Evolutionary conservation across 1,140 invertebrate genomes (phyloP).

Genomic region (Drosophila elegans): DNA sequence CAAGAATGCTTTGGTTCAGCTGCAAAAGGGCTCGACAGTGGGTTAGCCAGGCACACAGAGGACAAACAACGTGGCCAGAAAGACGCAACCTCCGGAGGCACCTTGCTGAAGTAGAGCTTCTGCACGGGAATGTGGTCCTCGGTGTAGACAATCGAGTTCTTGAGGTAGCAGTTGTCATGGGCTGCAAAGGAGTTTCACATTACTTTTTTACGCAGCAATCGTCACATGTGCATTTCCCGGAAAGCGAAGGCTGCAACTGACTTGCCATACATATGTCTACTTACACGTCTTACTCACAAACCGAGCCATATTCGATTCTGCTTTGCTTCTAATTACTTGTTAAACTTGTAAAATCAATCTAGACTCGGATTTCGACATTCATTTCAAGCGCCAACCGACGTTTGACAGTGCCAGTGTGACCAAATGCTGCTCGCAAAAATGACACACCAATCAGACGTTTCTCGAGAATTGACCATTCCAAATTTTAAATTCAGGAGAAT

Average conservation of each 20-base stretch:
- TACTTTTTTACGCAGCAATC: background rate
- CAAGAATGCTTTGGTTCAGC: conserved; percentile 2
- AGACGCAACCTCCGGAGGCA: conserved; percentile 41
- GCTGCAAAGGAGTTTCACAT: conserved; percentile 11
- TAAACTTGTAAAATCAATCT: too few species aligned
- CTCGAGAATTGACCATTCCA: background rate
- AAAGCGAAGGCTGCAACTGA: background rate
- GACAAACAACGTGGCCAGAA: background rate
- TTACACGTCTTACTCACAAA: conserved; percentile 21
- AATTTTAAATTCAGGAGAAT: background rate
- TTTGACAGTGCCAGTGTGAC: background rate
- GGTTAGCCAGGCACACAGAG: background rate
- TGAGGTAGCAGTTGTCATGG: conserved; percentile 42
- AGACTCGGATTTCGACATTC: background rate
- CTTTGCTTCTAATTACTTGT: too few species aligned
- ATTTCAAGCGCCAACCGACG: conserved; percentile 4
- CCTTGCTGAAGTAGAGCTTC: conserved; percentile 47
- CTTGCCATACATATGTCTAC: background rate
- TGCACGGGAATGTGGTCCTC: conserved; percentile 63
- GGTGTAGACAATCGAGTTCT: conserved; percentile 55
- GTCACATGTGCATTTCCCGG: background rate
- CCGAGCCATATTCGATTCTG: conserved; percentile 12
- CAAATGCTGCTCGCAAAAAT: background rate
- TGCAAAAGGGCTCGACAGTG: background rate
- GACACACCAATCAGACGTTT: too few species aligned